Evolutionary conservation across 2,797 vertebrate genomes (phyloP).

Genomic region (Alauda arvensis): DNA sequence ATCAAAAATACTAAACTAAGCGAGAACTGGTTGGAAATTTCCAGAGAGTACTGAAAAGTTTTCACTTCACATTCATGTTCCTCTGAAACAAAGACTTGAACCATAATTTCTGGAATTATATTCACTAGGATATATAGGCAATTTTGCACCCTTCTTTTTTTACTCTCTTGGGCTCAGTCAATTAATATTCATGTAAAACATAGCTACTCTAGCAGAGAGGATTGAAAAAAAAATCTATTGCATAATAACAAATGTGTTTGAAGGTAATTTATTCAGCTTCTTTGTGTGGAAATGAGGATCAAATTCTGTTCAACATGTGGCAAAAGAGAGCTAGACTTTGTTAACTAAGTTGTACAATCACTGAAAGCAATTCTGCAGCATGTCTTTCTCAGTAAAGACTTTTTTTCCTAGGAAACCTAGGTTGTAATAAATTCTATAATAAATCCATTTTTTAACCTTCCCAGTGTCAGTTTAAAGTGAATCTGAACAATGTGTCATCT

Average conservation of each 20-base stretch:
- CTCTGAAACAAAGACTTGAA: background rate
- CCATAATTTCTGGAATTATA: background rate
- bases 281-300: background rate
- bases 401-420: background rate
- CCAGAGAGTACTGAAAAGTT: background rate
- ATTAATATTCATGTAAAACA: slow-evolving; percentile 9
- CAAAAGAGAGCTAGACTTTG: background rate
- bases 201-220: background rate
- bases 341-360: background rate
- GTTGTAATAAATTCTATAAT: background rate
- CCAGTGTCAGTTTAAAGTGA: background rate
- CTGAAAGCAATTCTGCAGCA: background rate
- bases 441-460: background rate
- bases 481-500: background rate
- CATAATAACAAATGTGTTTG: background rate
- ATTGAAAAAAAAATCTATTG: background rate
- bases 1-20: background rate
- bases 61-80: background rate
- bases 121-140: background rate
- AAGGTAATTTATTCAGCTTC: background rate
- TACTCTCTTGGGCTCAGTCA: background rate
- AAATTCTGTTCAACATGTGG: background rate
- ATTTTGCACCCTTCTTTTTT: background rate
- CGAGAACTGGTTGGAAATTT: background rate
- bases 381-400: background rate